A percentile compares a stretch with the other conserved stretches of the same genome.
phyloP scores from a whole-genome alignment of 2,888 invertebrate species.

The Scaptomyza polygonia region DNA sequence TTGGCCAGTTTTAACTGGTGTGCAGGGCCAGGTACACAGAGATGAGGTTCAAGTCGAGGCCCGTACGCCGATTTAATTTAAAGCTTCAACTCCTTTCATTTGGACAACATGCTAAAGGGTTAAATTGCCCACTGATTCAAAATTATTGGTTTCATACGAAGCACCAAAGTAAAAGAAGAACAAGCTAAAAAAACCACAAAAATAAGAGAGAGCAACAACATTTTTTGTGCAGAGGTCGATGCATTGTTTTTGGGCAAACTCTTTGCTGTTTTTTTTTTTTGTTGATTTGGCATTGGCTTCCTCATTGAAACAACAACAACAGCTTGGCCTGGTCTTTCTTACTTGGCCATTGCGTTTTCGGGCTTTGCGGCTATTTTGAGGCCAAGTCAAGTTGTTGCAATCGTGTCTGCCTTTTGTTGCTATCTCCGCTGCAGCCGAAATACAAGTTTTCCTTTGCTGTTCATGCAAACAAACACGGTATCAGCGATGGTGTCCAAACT shows the following conservation, averaged over 20 bases:
- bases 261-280: constrained; percentile 36
- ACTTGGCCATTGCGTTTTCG: constrained; percentile 60
- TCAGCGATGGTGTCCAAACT: constrained; percentile 62
- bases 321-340: constrained; percentile 53
- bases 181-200: constrained; percentile 9
- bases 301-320: constrained; percentile 19
- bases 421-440: constrained; percentile 52
- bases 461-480: constrained; percentile 63
- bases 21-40: constrained; percentile 9
- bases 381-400: constrained; percentile 25
- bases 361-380: constrained; percentile 57
- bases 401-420: constrained; percentile 43
- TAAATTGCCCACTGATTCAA: constrained; percentile 84
- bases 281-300: constrained; percentile 42
- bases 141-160: constrained; percentile 84
- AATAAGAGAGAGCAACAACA: constrained; percentile 35
- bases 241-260: constrained; percentile 70
- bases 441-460: constrained; percentile 63
- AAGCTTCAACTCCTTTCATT: constrained; percentile 78
- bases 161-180: constrained; percentile 4
- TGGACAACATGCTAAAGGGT: constrained; percentile 83
- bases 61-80: constrained; percentile 78
- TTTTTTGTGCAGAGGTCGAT: constrained; percentile 57
- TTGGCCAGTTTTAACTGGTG: constrained; percentile 13
- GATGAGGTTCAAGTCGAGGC: constrained; percentile 17